Evolutionary conservation across 1,140 invertebrate species (phyloP).

Genomic region (Solenopsis invicta): DNA sequence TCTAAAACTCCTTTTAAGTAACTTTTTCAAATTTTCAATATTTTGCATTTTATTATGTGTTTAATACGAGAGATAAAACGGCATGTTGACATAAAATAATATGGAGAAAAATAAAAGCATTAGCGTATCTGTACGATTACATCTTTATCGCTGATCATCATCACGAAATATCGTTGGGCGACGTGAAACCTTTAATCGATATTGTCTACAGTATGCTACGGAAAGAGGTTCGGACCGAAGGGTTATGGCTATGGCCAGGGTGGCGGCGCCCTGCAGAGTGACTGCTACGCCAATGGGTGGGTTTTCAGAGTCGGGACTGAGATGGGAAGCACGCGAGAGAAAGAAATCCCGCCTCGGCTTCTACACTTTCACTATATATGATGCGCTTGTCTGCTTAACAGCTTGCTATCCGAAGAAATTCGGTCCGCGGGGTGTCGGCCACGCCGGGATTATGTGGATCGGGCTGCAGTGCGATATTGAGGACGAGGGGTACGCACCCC

Average conservation of each 20-base stretch:
- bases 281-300: slow-evolving; percentile 92
- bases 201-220: slow-evolving; percentile 94
- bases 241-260: slow-evolving; percentile 97
- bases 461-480: slow-evolving; percentile 88
- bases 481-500: slow-evolving; percentile 87
- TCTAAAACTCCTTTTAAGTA: neutral
- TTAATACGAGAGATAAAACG: neutral
- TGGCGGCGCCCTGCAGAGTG: slow-evolving; percentile 95
- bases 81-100: neutral
- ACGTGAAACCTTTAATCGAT: slow-evolving; percentile 81
- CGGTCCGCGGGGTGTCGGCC: slow-evolving; percentile 94
- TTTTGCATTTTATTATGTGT: neutral
- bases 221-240: slow-evolving; percentile 97
- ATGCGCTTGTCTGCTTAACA: slow-evolving; percentile 87
- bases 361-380: slow-evolving; percentile 83
- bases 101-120: neutral
- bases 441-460: slow-evolving; percentile 90
- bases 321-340: slow-evolving; percentile 74
- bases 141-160: slow-evolving; percentile 36
- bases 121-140: slow-evolving; percentile 16
- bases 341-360: slow-evolving; percentile 81
- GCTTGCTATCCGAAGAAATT: slow-evolving; percentile 92
- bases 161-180: slow-evolving; percentile 42
- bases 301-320: slow-evolving; percentile 81
- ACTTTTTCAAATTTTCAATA: neutral